A percentile compares a stretch with the other conserved stretches of the same genome.
phyloP scores from a whole-genome alignment of 2,113 vertebrate genomes.

The Paramisgurnus dabryanus region DNA sequence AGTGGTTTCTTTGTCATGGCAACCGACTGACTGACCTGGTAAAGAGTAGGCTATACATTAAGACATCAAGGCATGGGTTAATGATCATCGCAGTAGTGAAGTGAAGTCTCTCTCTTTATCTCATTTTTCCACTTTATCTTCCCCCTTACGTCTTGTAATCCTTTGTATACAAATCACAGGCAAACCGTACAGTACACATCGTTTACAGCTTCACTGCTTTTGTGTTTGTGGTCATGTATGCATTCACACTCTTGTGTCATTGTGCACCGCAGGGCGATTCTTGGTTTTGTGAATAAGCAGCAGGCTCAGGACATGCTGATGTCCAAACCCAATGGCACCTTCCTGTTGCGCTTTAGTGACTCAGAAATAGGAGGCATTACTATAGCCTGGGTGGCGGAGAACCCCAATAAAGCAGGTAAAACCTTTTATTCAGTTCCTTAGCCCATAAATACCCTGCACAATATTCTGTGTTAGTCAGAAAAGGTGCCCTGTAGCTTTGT shows the following conservation, averaged over 20 bases:
- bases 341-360: slow-evolving; percentile 95
- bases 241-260: slow-evolving; percentile 26
- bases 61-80: neutral
- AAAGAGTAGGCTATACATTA: neutral
- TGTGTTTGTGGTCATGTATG: neutral
- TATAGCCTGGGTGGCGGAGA: slow-evolving; percentile 91
- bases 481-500: neutral
- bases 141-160: neutral
- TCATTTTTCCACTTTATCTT: neutral
- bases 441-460: neutral
- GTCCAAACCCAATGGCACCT: slow-evolving; percentile 96
- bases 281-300: slow-evolving; percentile 98
- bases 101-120: no score
- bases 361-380: slow-evolving; percentile 97
- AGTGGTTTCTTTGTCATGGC: slow-evolving; percentile 24
- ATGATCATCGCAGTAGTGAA: neutral
- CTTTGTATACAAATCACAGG: slow-evolving; percentile 7
- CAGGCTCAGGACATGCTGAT: slow-evolving; percentile 97
- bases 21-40: slow-evolving; percentile 6
- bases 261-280: slow-evolving; percentile 81
- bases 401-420: slow-evolving; percentile 81
- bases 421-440: neutral
- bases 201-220: neutral
- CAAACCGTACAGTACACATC: neutral
- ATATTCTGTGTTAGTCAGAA: neutral